These are phyloP conservation scores for Drosophila nigrodunni DNA, from an alignment of 1,140 invertebrate genomes.

Conservation along the genomic window DNA sequence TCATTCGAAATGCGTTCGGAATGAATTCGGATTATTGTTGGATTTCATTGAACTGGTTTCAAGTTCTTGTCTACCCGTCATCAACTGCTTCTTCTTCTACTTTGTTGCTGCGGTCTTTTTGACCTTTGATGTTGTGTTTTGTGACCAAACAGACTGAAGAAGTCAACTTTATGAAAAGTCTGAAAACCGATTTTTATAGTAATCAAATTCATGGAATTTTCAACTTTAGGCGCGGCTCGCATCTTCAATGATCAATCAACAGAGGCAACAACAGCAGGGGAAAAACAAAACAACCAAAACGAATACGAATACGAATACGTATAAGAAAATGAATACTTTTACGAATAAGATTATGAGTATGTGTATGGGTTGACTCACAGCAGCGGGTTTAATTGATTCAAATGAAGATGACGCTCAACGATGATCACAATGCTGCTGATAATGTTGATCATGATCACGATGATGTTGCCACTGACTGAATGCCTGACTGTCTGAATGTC, in stretches of 20 bases:
- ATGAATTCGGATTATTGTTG: conserved; percentile 56
- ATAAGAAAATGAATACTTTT: conserved; percentile 31
- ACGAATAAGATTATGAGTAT: conserved; percentile 41
- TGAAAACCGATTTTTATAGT: conserved; percentile 64
- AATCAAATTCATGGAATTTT: conserved; percentile 76
- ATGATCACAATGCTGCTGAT: conserved; percentile 18
- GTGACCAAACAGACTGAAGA: conserved; percentile 11
- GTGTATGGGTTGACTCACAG: conserved; percentile 52
- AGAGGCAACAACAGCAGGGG: conserved; percentile 39
- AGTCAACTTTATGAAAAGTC: conserved; percentile 63
- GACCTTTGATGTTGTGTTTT: conserved; percentile 49
- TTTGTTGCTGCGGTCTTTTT: conserved; percentile 40
- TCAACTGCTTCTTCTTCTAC: neutral
- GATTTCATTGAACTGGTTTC: conserved; percentile 43
- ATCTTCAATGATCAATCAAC: conserved; percentile 74
- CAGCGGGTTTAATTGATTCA: conserved; percentile 76
- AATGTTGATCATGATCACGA: conserved; percentile 32
- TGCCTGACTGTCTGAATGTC: conserved; percentile 42
- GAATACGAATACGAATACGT: conserved; percentile 55
- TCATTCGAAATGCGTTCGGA: conserved; percentile 36
- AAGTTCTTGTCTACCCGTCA: conserved; percentile 5
- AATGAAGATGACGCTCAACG: conserved; percentile 65
- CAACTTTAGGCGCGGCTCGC: conserved; percentile 69
- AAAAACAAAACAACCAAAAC: conserved; percentile 20
- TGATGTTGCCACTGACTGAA: conserved; percentile 33